Evolutionary conservation across 2,113 vertebrate species (phyloP).

Genomic region (Tapirus terrestris): DNA sequence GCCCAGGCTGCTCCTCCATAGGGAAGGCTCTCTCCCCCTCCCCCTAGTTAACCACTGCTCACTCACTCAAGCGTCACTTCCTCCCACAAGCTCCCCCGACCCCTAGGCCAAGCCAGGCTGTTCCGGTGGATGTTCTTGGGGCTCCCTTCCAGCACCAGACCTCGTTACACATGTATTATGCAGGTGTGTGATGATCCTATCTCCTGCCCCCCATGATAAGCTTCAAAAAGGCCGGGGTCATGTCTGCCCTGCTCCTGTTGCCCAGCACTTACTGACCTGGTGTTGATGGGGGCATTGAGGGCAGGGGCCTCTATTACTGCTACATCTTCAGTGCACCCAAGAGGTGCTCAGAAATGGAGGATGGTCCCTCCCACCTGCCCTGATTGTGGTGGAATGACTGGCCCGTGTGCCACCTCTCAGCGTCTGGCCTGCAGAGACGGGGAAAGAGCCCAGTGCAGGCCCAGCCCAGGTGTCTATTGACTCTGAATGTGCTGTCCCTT

Average conservation of each 20-base stretch:
- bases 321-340: not conserved
- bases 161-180: not conserved
- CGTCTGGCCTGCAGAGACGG: not conserved
- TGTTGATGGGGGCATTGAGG: not conserved
- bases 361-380: too few relatives aligned
- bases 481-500: not conserved
- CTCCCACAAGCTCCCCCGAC: not conserved
- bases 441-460: not conserved
- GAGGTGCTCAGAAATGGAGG: not conserved
- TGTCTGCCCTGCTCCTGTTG: not conserved
- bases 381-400: not conserved
- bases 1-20: not conserved
- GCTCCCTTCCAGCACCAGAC: too few relatives aligned
- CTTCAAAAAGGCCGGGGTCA: not conserved
- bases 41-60: not conserved
- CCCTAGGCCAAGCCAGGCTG: not conserved
- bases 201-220: not conserved
- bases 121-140: too few relatives aligned
- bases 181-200: not conserved
- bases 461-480: not conserved
- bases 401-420: rapidly evolving
- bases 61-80: not conserved
- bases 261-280: not conserved
- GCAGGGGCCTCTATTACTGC: not conserved
- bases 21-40: not conserved